phyloP scores from a whole-genome alignment of 2,113 vertebrate genomes.

The Chinchilla lanigera region DNA sequence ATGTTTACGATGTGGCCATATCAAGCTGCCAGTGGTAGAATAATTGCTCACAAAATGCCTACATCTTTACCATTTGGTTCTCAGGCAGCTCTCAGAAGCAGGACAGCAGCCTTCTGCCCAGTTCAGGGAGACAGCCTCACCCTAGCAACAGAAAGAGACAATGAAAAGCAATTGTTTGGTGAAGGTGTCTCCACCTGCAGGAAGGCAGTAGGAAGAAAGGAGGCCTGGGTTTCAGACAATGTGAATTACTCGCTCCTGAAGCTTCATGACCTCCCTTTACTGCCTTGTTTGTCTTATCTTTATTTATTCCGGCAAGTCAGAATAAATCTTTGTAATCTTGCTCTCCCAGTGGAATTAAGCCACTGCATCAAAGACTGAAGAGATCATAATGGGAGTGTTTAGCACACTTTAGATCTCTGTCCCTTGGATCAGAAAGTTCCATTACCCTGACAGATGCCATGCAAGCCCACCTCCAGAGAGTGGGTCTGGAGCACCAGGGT shows the following conservation, averaged over 20 bases:
- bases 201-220: slow-evolving; percentile 19
- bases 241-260: slow-evolving; percentile 64
- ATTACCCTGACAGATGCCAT: not conserved
- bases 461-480: no score
- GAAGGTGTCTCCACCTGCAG: slow-evolving; percentile 50
- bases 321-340: not conserved
- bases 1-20: not conserved
- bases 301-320: not conserved
- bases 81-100: not conserved
- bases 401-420: not conserved
- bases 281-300: not conserved
- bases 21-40: not conserved
- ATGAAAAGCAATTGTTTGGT: slow-evolving; percentile 47
- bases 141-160: slow-evolving; percentile 6
- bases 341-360: not conserved
- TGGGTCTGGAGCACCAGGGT: not conserved
- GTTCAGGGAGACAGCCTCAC: not conserved
- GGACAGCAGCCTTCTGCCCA: not conserved
- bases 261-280: slow-evolving; percentile 65
- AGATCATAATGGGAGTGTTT: not conserved
- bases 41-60: not conserved
- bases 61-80: not conserved
- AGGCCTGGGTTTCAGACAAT: slow-evolving; percentile 52
- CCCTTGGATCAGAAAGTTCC: slow-evolving; percentile 29
- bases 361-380: slow-evolving; percentile 49